Evolutionary conservation across 2,113 vertebrate genomes (phyloP).

Genomic region (Melanostigma gelatinosum): DNA sequence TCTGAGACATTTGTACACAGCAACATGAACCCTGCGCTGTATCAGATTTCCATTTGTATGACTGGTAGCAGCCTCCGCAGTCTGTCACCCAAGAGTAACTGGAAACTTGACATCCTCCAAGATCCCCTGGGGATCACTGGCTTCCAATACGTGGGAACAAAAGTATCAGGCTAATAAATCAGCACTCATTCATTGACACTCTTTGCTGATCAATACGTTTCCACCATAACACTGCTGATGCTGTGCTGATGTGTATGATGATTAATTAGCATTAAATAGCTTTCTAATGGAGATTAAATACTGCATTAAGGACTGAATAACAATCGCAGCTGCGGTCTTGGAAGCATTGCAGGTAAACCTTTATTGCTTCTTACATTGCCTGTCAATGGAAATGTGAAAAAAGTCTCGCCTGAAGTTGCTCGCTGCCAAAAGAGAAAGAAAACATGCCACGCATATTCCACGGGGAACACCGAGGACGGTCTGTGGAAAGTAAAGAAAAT

Average conservation of each 20-base stretch:
- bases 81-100: slow-evolving; percentile 25
- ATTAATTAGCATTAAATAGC: slow-evolving; percentile 62
- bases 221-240: slow-evolving; percentile 35
- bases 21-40: slow-evolving; percentile 26
- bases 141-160: neutral
- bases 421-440: neutral
- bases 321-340: slow-evolving; percentile 30
- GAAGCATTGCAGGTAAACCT: slow-evolving; percentile 11
- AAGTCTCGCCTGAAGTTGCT: slow-evolving; percentile 10
- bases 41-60: slow-evolving; percentile 60
- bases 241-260: slow-evolving; percentile 40
- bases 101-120: slow-evolving; percentile 13
- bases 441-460: slow-evolving; percentile 6
- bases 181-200: slow-evolving; percentile 35
- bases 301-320: slow-evolving; percentile 56
- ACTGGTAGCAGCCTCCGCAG: slow-evolving; percentile 4
- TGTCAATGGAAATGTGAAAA: slow-evolving; percentile 19
- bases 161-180: slow-evolving; percentile 51
- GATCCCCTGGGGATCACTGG: slow-evolving; percentile 16
- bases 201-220: slow-evolving; percentile 57
- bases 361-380: neutral
- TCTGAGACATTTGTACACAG: slow-evolving; percentile 21
- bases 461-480: slow-evolving; percentile 25
- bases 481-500: slow-evolving; percentile 47
- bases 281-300: slow-evolving; percentile 71